phyloP scores from a whole-genome alignment of 2,888 invertebrate species.

The Melipona bicolor region DNA sequence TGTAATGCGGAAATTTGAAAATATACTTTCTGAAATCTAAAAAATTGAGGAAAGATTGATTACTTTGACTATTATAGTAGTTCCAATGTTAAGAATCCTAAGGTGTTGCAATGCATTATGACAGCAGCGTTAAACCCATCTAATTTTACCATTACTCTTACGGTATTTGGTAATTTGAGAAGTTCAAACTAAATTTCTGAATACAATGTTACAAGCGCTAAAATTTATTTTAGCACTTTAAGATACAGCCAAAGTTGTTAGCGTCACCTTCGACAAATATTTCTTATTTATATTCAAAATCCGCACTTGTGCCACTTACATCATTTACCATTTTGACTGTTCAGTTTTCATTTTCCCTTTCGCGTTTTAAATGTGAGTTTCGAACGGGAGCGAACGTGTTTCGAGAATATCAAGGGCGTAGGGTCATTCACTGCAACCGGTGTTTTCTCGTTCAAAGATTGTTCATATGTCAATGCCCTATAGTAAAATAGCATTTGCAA shows the following conservation, averaged over 20 bases:
- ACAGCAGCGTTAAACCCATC: slow-evolving; percentile 10
- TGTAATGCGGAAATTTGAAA: not conserved
- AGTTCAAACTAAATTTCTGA: not conserved
- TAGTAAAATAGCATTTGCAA: not conserved
- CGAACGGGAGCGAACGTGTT: slow-evolving; percentile 33
- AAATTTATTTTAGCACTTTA: not conserved
- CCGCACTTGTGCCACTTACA: not conserved
- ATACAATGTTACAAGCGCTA: not conserved
- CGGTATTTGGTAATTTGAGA: slow-evolving; percentile 5
- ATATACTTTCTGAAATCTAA: too few relatives aligned
- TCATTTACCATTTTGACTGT: slow-evolving; percentile 5
- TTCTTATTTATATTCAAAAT: slow-evolving; percentile 1
- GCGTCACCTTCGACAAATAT: not conserved
- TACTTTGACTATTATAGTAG: not conserved
- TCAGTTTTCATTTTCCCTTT: slow-evolving; percentile 8
- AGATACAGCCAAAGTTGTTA: not conserved
- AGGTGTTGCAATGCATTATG: slow-evolving; percentile 2
- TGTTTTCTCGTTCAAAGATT: slow-evolving; percentile 47
- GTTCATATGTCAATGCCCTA: slow-evolving; percentile 28
- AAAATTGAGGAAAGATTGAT: not conserved
- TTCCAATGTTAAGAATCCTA: slow-evolving; percentile 17
- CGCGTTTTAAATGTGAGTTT: slow-evolving; percentile 16
- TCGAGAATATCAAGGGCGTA: slow-evolving; percentile 49
- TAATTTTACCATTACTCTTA: slow-evolving; percentile 30
- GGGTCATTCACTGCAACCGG: slow-evolving; percentile 53